Base-by-base conservation (phyloP, 2,113 vertebrate species). In the Holacanthus passer region DNA sequence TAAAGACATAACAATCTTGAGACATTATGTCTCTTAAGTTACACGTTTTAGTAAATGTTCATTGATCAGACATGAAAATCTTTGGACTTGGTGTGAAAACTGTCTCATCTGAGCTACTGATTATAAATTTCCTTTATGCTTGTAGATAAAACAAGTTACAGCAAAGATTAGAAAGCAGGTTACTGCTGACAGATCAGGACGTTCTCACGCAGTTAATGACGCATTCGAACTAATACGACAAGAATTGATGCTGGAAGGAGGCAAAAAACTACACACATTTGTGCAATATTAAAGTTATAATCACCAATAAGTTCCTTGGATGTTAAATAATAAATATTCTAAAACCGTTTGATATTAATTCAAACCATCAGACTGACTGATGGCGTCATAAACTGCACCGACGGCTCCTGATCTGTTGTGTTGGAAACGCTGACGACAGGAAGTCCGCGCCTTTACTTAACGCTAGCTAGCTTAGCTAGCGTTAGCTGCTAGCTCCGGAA, bases 21-120 rank as follows among this genome's bases (percentile, higher is more conserved):
- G 4, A 37, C 5, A 37, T 8, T 37, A 37, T 37, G 35, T 37
- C 35, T n/a, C n/a, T n/a, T n/a, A n/a, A n/a, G n/a, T n/a, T n/a
- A n/a, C n/a, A n/a, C n/a, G n/a, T n/a, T n/a, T n/a, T 41, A 41
- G 39, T 41, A 8, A 8, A 16, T 48, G 5, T 48, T 1, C 20
- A 9, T 2, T n/a, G 6, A 24, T 55, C 24, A 7, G 13, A 16
- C 13, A 16, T 13, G 5, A 27, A 14, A 29, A 27, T 27, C 9
- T 47, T 17, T 31, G 70, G 35, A 48, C 71, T 60, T 60, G 71
- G 41, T 48, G 60, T 55, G 35, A 39, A 64, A 43, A 39, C 5
- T 20, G 8, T 41, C n/a, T 37, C 9, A 39, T 62, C 20, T 10
- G 2, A 3, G 31, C 35, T 56, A 1, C 5, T 4, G 22, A 14